Evolutionary conservation across 2,888 invertebrate genomes (phyloP), one percentile per base, ranked within the genome.

Genomic region (Tiphia femorata): DNA sequence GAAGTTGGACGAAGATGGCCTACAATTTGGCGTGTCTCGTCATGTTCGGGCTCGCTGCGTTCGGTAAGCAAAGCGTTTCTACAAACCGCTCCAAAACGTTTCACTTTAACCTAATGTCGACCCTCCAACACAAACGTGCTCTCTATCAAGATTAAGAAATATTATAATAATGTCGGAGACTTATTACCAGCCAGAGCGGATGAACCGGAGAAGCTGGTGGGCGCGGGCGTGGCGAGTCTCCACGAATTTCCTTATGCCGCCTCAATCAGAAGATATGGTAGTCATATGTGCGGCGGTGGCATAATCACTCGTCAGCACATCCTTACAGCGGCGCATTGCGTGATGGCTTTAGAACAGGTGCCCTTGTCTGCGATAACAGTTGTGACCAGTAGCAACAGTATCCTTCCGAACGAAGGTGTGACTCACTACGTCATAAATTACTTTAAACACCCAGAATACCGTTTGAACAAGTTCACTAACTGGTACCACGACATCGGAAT

Each of bases 271-370:
- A 2, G 23, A 1, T 1, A 25, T 5, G 38, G 41, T 14, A 1
- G 16, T 0, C 64, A 66, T 30, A 43, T 47, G 10, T 68, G 68
- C 20, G 70, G 70, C 7, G 70, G 66, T 25, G 44, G 62, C 0
- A 54, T 70, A 17, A 44, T 70, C 16, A 23, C 35, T 20, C 5
- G 19, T 3, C 17, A 7, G 10, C 49, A 62, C 20, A 59, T 70
- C 6, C 29, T 68, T 0, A 68, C 70, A 2, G 70, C 70, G 10
- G 70, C 64, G 3, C 70, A 70, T 27, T 70, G 70, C 16, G 4
- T 64, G 5, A 2, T 27, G 5, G n/a, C 37, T 33, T 7, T 38
- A 2, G 1, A 16, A 17, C 1, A n/a, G 0, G 12, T 21, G 3
- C 5, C n/a, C 8, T 14, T 16, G 1, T n/a, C 2, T 4, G 3